Percentiles rank a stretch among this genome's conserved stretches.
phyloP scores from a whole-genome alignment of 2,888 invertebrate genomes.

The Philereme transversata region DNA sequence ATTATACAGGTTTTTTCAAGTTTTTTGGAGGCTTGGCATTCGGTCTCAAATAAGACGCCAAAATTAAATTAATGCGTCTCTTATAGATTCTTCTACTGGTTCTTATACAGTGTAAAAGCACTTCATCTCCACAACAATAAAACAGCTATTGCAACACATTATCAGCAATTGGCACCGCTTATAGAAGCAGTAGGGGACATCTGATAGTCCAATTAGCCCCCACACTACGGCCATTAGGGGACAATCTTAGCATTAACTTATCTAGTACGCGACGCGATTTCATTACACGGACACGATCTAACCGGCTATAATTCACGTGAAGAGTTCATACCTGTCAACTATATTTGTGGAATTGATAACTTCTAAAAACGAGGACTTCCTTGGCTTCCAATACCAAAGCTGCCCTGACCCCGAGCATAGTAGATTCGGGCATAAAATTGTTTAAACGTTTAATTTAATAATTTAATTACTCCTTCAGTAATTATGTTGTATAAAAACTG shows the following conservation, averaged over 20 bases:
- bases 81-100: too few species aligned
- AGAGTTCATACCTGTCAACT: too few species aligned
- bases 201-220: conserved; percentile 25
- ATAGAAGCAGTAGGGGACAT: conserved; percentile 19
- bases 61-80: too few species aligned
- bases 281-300: conserved; percentile 12
- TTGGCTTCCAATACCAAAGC: too few species aligned
- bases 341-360: too few species aligned
- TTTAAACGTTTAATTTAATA: too few species aligned
- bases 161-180: conserved; percentile 23
- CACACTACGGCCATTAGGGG: conserved; percentile 21
- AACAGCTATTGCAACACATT: conserved; percentile 13
- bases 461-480: too few species aligned
- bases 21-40: not conserved
- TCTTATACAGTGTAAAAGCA: not conserved
- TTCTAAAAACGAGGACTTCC: not conserved
- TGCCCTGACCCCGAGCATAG: too few species aligned
- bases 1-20: not conserved
- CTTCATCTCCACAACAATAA: not conserved
- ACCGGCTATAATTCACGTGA: conserved; percentile 9
- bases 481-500: too few species aligned
- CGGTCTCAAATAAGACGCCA: too few species aligned
- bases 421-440: too few species aligned
- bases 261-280: conserved; percentile 25
- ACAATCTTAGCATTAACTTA: conserved; percentile 24